phyloP scores from a whole-genome alignment of 1,140 invertebrate species.

The Neocloeon triangulifer region DNA sequence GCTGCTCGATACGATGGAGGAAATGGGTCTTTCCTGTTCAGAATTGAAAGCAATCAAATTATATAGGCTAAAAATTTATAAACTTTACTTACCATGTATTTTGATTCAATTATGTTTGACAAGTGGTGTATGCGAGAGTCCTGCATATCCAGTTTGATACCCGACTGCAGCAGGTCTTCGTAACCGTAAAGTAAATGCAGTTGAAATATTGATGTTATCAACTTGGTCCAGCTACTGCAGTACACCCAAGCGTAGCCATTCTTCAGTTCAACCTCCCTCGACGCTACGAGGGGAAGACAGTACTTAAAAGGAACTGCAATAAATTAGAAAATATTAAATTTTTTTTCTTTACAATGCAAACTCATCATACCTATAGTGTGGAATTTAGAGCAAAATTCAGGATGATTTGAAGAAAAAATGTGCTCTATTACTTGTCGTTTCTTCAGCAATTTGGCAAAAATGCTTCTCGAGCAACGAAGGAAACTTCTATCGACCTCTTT shows the following conservation, averaged over 20 bases:
- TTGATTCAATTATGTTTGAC: conserved; percentile 22
- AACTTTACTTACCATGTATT: conserved; percentile 16
- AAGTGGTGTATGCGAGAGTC: conserved; percentile 11
- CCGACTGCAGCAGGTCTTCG: not conserved
- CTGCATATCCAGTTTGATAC: no score
- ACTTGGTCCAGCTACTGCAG: conserved; percentile 29
- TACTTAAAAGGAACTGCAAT: conserved; percentile 24
- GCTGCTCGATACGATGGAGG: no score
- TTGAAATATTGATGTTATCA: conserved; percentile 22
- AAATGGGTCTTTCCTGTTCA: not conserved
- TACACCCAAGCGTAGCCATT: conserved; percentile 22
- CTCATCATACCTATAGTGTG: no score
- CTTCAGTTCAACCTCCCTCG: conserved; percentile 21
- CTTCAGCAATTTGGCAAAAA: no score
- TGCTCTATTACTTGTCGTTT: no score
- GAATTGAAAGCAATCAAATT: not conserved
- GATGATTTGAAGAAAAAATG: no score
- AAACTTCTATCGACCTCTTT: no score
- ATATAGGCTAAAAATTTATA: not conserved
- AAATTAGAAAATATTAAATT: conserved; percentile 14
- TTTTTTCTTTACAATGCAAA: no score
- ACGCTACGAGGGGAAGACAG: conserved; percentile 23
- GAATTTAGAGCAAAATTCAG: no score
- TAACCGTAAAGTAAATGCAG: conserved; percentile 20
- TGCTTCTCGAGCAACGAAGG: no score